Percentiles rank a stretch among this genome's conserved stretches.
These are phyloP conservation scores for Parnassius mnemosyne DNA, from an alignment of 2,888 invertebrate genomes.

Conservation along the genomic window DNA sequence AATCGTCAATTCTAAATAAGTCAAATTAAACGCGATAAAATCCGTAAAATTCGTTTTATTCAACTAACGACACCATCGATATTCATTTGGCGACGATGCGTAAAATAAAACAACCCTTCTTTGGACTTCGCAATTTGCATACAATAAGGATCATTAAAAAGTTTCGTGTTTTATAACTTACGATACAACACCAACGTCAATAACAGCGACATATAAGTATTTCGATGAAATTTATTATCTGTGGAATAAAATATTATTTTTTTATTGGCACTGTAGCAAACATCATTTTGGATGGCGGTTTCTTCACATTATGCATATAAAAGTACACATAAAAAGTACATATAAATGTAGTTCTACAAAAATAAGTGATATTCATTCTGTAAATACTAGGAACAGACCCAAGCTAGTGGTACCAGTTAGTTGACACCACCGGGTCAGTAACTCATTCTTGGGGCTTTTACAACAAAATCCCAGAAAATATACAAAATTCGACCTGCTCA, in stretches of 20 bases:
- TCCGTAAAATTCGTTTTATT: neutral
- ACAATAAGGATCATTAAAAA: slow-evolving; percentile 26
- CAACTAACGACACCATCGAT: slow-evolving; percentile 15
- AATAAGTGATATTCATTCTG: too few relatives aligned
- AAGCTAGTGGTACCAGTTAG: too few relatives aligned
- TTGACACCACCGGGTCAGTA: too few relatives aligned
- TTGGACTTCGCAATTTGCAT: slow-evolving; percentile 17
- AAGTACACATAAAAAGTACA: too few relatives aligned
- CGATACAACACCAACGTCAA: neutral
- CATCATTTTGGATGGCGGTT: neutral
- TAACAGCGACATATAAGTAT: neutral
- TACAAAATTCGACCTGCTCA: too few relatives aligned
- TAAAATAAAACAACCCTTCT: slow-evolving; percentile 7
- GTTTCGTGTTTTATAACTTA: slow-evolving; percentile 15
- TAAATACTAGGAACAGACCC: too few relatives aligned
- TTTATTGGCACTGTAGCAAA: slow-evolving; percentile 6
- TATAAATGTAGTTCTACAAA: too few relatives aligned
- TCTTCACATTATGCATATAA: neutral
- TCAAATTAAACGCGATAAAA: too few relatives aligned
- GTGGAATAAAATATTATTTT: neutral
- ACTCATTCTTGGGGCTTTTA: too few relatives aligned
- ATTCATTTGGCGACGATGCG: slow-evolving; percentile 12
- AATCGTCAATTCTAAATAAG: too few relatives aligned
- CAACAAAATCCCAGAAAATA: too few relatives aligned
- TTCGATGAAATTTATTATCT: slow-evolving; percentile 10